Base-by-base conservation (phyloP, 2,113 vertebrate genomes). In the Danionella cerebrum region DNA sequence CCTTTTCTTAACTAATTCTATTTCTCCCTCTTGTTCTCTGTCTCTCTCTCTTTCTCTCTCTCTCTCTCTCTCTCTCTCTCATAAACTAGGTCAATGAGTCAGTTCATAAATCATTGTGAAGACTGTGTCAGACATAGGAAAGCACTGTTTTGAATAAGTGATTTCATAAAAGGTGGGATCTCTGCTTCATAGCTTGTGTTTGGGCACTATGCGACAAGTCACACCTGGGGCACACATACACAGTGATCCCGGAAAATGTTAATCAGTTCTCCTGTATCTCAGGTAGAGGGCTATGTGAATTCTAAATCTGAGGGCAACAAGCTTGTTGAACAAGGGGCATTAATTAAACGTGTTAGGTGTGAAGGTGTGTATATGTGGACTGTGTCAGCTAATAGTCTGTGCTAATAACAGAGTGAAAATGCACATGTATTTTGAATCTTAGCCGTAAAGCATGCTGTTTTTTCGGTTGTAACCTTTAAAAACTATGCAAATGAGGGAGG, bases 61-160 rank as follows among this genome's bases (percentile, higher is more conserved):
- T 51, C n/a, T 67, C 63, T 1, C 31, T n/a, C 14, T 67, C 65
- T 53, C n/a, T 25, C 38, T 67, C 64, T 42, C 75, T 57, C 36
- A 83, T 84, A 84, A 89, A 88, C 81, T 88, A 82, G 87, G 87
- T 88, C 87, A 87, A 87, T 85, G 85, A 86, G 82, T 81, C 82
- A 81, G 79, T 84, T 78, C 83, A 89, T 89, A 88, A 89, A 89
- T 89, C 86, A 89, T 80, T 47, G 70, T 85, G 84, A 86, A 82
- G 80, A 77, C 68, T 69, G 72, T 84, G 84, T 84, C 84, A 84
- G 72, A 79, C 79, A 76, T 54, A 60, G 70, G 74, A 67, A 76
- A 78, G 80, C 82, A 68, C 73, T 27, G 42, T 66, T 74, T 76
- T 82, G 84, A 85, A 84, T 87, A 87, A 84, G 85, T 84, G 84